Base-by-base conservation (phyloP, 1,140 invertebrate genomes). In the Pectinophora gossypiella region DNA sequence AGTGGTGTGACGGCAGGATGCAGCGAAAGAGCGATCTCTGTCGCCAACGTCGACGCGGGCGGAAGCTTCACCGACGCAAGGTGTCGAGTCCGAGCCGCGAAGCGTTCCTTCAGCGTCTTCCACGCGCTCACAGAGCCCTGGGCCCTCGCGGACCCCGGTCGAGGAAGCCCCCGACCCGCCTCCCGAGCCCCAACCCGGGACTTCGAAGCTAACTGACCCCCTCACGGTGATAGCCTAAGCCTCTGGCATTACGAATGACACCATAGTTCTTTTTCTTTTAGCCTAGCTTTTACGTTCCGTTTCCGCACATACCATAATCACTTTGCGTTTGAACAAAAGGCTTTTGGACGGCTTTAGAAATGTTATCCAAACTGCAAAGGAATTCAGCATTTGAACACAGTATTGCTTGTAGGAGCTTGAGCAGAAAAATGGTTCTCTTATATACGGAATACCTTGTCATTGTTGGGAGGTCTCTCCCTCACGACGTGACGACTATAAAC, bases 201-300 rank as follows among this genome's bases (percentile, higher is more conserved):
- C 73, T 59, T 85, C 82, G 47, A 56, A 68, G 19, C 62, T 65
- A 66, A 38, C 5, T 53, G 68, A 77, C 69, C 48, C 78, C 70
- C 66, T 75, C 76, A 82, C 75, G 83, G 83, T 86, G 80, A 84
- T 72, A n/a, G n/a, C 76, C 72, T 72, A 76, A 69, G 69, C 77
- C 77, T 75, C 81, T 83, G 77, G 78, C 79, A 82, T 80, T 84
- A 84, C 80, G 83, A 82, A 80, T 77, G 73, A 84, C 83, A 83
- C 78, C 74, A 61, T 82, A 84, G 80, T 79, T 70, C 67, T 76
- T 77, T 85, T 84, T 76, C 54, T 72, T 78, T 83, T 74, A 77
- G 78, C 77, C 68, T 76, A 73, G 69, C 71, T 73, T 73, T 69
- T 70, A 67, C 55, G 58, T 77, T 76, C 49, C 54, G 63, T 77